Evolutionary conservation across 2,113 vertebrate species (phyloP).

Genomic region (Cyphomyrus plagiostoma): DNA sequence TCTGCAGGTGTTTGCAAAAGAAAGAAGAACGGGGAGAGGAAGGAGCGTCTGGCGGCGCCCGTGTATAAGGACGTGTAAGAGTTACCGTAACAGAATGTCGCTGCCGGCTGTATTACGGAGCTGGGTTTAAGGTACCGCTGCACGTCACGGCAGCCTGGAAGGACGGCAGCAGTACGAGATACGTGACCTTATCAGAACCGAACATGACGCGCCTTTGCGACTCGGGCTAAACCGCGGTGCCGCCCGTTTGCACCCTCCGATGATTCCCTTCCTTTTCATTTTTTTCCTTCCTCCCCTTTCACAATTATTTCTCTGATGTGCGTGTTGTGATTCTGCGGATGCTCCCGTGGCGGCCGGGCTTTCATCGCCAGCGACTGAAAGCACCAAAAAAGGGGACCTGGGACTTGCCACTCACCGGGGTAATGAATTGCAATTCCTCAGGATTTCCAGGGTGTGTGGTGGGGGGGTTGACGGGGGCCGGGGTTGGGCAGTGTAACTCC

Average conservation of each 20-base stretch:
- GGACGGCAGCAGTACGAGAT: neutral
- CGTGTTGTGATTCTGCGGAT: conserved; percentile 77
- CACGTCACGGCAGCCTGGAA: neutral
- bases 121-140: neutral
- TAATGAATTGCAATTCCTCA: conserved; percentile 83
- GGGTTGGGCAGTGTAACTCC: conserved; percentile 61
- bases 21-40: neutral
- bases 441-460: conserved; percentile 56
- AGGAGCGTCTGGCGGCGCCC: neutral
- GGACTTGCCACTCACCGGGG: conserved; percentile 60
- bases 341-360: conserved; percentile 70
- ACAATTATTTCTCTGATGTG: conserved; percentile 41
- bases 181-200: conserved; percentile 43
- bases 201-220: conserved; percentile 42
- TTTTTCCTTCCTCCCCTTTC: neutral
- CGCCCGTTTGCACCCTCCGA: conserved; percentile 65
- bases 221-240: conserved; percentile 68
- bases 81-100: neutral
- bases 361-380: conserved; percentile 74
- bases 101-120: neutral
- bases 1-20: neutral
- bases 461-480: conserved; percentile 7
- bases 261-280: conserved; percentile 57
- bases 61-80: neutral
- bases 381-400: conserved; percentile 74